Base-by-base conservation (phyloP, 2,888 invertebrate genomes). In the Euproctis similis region DNA sequence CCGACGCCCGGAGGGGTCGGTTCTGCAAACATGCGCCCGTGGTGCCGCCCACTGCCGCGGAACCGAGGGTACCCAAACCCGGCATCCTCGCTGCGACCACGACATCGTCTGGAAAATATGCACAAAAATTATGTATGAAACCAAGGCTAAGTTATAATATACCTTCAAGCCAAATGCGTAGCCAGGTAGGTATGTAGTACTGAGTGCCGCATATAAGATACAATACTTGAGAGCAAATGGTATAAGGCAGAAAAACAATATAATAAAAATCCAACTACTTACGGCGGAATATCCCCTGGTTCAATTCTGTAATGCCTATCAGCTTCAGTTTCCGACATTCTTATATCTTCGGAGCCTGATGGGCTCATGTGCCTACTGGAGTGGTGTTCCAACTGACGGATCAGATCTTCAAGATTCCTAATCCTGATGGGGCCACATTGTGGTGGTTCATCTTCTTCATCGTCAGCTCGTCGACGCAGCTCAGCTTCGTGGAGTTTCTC, bases 341-440 rank as follows among this genome's bases (percentile, higher is more conserved):
- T 81, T 62, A 95, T 94, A 61, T 96, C 96, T 68, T 95, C 95
- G 9, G 95, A 95, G 37, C 94, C 95, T 50, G 93, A 93, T 27
- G 95, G 95, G 63, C 94, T 95, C 92, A 94, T 93, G 75, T 94
- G 94, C 11, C 94, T 86, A 39, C 89, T 88, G 49, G 94, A 92
- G 71, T 95, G 94, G 67, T 94, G 93, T 70, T 95, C 94, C 52
- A 95, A 81, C 73, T 94, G 95, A 30, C 95, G 86, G 59, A 96
- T 94, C 39, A 96, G 87, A 73, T 96, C 96, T 76, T 96, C 96
- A 42, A 96, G 86, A 72, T 94, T 96, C 45, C 96, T 88, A 70
- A 96, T 96, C 48, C 96, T 89, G 61, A 95, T 90, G 23, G 94
- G 93, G n/a, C 92, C 93, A 49, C 90, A 90, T 8, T 92, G 90